Percentiles rank a stretch among this genome's conserved stretches.
These are phyloP conservation scores for Albula goreensis DNA, from an alignment of 2,113 vertebrate species.

Conservation along the genomic window DNA sequence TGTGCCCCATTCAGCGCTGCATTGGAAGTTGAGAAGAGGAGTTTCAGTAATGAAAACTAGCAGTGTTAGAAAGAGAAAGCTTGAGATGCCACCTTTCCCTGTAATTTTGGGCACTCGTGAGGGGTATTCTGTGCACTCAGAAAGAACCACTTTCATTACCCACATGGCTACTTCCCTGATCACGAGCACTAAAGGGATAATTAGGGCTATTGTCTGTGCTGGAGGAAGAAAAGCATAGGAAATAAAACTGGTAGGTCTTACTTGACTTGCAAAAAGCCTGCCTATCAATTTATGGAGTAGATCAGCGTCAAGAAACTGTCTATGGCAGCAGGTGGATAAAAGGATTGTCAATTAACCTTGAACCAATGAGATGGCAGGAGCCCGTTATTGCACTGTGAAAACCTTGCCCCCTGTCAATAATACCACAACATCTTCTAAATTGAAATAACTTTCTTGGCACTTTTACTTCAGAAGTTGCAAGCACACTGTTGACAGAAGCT, in stretches of 20 bases:
- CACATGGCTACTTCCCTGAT: background rate
- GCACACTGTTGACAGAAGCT: background rate
- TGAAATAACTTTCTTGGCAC: background rate
- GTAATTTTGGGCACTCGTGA: background rate
- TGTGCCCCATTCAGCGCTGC: background rate
- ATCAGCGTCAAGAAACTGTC: conserved; percentile 1
- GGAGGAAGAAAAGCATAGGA: background rate
- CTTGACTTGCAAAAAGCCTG: background rate
- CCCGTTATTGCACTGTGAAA: background rate
- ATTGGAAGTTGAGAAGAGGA: background rate
- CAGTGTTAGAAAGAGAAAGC: background rate
- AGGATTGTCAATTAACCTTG: background rate
- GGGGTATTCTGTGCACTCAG: background rate
- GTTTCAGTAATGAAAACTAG: background rate
- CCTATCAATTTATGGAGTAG: background rate
- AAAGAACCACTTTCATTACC: background rate
- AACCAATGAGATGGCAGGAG: background rate
- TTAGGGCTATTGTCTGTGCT: background rate
- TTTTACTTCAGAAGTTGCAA: background rate
- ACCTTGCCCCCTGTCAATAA: conserved; percentile 3
- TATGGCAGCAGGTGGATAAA: background rate
- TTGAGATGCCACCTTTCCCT: background rate
- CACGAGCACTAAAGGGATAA: background rate
- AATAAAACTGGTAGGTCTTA: background rate
- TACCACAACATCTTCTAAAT: background rate